A percentile compares a stretch with the other conserved stretches of the same genome.
Evolutionary conservation across 2,888 invertebrate genomes (phyloP).

Genomic region (Orchesellides sinensis): DNA sequence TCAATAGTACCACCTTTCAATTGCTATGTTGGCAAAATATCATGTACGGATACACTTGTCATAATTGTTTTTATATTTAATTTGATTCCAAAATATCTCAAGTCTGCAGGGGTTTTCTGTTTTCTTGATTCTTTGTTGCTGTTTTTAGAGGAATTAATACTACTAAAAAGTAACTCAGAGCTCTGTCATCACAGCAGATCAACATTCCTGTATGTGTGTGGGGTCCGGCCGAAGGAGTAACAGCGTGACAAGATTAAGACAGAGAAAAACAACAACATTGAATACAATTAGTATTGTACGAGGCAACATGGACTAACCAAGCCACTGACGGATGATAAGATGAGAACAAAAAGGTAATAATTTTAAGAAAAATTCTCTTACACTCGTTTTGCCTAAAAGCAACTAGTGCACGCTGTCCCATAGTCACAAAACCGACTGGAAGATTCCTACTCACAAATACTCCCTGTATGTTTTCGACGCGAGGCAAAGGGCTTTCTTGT

Average conservation of each 20-base stretch:
- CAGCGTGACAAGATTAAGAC: too few relatives aligned
- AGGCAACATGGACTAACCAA: not conserved
- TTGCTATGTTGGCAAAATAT: too few relatives aligned
- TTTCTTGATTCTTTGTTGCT: not conserved
- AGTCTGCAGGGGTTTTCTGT: slow-evolving; percentile 2
- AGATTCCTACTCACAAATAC: slow-evolving; percentile 63
- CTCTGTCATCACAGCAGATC: slow-evolving; percentile 31
- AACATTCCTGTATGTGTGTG: slow-evolving; percentile 38
- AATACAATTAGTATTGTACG: too few relatives aligned
- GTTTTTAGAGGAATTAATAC: not conserved
- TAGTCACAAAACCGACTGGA: slow-evolving; percentile 69
- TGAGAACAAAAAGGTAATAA: slow-evolving; percentile 9
- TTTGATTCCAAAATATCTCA: too few relatives aligned
- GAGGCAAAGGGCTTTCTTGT: slow-evolving; percentile 58
- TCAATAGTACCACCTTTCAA: too few relatives aligned
- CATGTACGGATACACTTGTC: too few relatives aligned
- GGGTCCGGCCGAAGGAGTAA: too few relatives aligned
- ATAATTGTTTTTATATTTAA: too few relatives aligned
- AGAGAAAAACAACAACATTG: too few relatives aligned
- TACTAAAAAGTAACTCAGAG: not conserved
- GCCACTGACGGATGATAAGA: not conserved
- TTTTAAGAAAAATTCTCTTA: slow-evolving; percentile 63
- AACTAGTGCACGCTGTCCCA: slow-evolving; percentile 68
- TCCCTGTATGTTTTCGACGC: slow-evolving; percentile 61
- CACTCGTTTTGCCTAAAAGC: slow-evolving; percentile 66